Evolutionary conservation across 2,113 vertebrate species (phyloP), one percentile per base, ranked within the genome.

Genomic region (Cochlearius cochlearius): DNA sequence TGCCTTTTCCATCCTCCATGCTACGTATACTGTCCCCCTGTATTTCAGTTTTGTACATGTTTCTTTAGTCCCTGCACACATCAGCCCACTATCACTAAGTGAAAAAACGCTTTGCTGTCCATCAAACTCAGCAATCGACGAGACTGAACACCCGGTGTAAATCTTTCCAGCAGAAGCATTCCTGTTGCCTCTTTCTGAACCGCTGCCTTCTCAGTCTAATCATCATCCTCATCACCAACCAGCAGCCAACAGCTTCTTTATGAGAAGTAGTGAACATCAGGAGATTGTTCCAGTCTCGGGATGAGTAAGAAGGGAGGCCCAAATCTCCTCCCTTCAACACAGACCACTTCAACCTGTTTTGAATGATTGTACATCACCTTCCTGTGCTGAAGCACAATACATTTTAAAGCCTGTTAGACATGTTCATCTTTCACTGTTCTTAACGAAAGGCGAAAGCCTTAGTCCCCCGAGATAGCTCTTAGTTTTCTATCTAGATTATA

Each of bases 401-500:
- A 36, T 43, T 82, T 72, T 49, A 79, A 73, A 88, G 62, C 39
- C 82, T 60, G 38, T 45, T 71, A 56, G 47, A 3, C 27, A 55
- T 3, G 23, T 58, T 84, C 19, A 41, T 20, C 75, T 76, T 60
- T 45, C 36, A 58, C 67, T 50, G 43, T 11, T 69, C 58, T 80
- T 73, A 43, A 36, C 1, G 0, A 27, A 83, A 53, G 16, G 20
- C 0, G 0, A 94, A 90, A 56, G 9, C 25, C 26, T 50, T 41
- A 22, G 17, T 50, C 71, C n/a, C 39, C 39, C 27, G 53, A 84
- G 45, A 53, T 4, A 55, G 15, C 59, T 68, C 29, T 71, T 60
- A 41, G 43, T 55, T 81, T 82, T 72, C 56, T 53, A 4, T 9
- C 43, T 56, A 69, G 38, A 59, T 71, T 75, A 52, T 26, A 53